Conservation (phyloP, 2,113 vertebrate genomes). For the Thunnus maccoyii region DNA sequence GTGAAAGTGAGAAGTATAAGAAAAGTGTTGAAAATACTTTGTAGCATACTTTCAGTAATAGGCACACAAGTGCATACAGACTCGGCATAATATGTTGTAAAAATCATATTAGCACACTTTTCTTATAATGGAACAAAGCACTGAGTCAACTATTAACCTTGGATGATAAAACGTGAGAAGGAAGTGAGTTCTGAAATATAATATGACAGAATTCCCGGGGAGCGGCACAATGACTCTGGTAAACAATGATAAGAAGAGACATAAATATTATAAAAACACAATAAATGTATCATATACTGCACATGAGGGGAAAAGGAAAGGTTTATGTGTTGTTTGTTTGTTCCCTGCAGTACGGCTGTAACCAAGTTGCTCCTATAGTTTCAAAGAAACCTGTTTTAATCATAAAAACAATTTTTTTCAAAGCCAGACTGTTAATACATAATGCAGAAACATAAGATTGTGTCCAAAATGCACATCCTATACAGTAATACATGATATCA, state of each 20-base stretch:
- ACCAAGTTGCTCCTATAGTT: not conserved
- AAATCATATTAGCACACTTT: not conserved
- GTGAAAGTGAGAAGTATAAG: too few species aligned
- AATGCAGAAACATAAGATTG: too few species aligned
- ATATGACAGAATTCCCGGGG: not conserved
- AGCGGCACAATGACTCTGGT: not conserved
- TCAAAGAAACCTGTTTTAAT: too few species aligned
- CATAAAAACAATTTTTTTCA: too few species aligned
- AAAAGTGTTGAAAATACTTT: not conserved
- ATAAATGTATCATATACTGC: too few species aligned
- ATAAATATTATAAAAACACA: too few species aligned
- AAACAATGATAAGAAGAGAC: constrained; percentile 16
- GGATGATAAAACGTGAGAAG: not conserved
- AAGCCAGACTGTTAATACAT: too few species aligned
- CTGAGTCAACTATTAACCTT: constrained; percentile 14
- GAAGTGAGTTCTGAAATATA: not conserved
- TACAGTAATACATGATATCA: too few species aligned
- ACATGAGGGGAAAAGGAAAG: not conserved
- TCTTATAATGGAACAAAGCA: not conserved
- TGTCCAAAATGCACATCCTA: too few species aligned
- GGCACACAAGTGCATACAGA: not conserved
- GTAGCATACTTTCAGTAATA: not conserved
- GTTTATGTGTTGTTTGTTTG: too few species aligned
- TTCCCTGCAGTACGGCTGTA: not conserved
- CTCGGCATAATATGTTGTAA: not conserved